Conservation (phyloP, 1,140 invertebrate genomes). For the Bathynomus jamesi region DNA sequence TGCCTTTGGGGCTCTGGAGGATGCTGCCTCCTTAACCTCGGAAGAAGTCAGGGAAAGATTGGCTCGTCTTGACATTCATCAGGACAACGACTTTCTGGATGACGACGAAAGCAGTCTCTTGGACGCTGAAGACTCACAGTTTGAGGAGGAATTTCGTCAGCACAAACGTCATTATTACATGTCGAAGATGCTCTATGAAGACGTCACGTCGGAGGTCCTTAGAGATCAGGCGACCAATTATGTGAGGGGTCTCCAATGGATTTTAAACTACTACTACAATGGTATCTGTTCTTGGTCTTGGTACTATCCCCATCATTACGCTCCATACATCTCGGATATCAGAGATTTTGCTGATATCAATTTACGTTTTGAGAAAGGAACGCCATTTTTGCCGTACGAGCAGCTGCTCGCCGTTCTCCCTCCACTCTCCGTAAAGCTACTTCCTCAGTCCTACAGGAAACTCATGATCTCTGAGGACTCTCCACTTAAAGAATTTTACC, state of each 20-base stretch:
- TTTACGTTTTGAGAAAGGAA: constrained; percentile 66
- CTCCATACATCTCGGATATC: constrained; percentile 90
- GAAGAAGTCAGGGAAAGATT: constrained; percentile 8
- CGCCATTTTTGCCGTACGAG: constrained; percentile 88
- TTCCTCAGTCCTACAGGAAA: constrained; percentile 70
- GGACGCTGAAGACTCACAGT: constrained; percentile 38
- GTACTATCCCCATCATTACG: constrained; percentile 95
- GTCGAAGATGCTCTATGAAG: constrained; percentile 71
- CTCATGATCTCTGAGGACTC: constrained; percentile 76
- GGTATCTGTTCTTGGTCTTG: constrained; percentile 95
- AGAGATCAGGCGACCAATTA: constrained; percentile 76
- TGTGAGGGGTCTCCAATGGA: constrained; percentile 91
- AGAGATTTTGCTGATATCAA: constrained; percentile 46
- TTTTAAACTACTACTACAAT: constrained; percentile 91
- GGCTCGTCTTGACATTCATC: constrained; percentile 11
- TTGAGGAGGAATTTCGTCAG: constrained; percentile 61
- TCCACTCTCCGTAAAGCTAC: constrained; percentile 58
- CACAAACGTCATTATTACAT: constrained; percentile 88
- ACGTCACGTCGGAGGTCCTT: constrained; percentile 61
- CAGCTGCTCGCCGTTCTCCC: constrained; percentile 90
- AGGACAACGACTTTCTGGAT: constrained; percentile 10
- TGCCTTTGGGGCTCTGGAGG: constrained; percentile 18
- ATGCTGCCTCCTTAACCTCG: neutral
- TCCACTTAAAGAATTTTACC: constrained; percentile 83
- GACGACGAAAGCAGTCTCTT: constrained; percentile 31